Percentiles rank a stretch among this genome's conserved stretches.
phyloP scores from a whole-genome alignment of 2,113 vertebrate genomes.

The Globicephala melas region DNA sequence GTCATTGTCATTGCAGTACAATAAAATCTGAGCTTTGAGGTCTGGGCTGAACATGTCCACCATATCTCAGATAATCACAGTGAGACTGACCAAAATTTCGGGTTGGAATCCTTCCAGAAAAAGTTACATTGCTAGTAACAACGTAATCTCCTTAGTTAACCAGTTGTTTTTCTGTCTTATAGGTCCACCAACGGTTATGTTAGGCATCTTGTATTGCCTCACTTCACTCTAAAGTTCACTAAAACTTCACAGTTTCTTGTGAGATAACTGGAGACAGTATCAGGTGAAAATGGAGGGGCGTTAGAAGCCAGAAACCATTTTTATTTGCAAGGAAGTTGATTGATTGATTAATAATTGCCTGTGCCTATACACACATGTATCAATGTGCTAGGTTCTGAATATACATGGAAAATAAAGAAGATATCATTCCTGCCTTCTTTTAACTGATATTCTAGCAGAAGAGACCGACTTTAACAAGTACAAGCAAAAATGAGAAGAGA shows the following conservation, averaged over 20 bases:
- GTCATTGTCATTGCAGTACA: background rate
- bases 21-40: background rate
- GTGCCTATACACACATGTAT: background rate
- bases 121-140: background rate
- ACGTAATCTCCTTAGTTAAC: background rate
- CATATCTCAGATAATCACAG: background rate
- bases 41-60: background rate
- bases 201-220: background rate
- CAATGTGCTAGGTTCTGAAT: background rate
- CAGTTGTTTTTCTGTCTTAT: background rate
- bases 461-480: background rate
- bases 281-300: background rate
- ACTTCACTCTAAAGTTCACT: background rate
- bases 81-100: background rate
- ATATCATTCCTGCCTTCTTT: background rate
- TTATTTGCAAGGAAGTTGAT: background rate
- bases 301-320: background rate
- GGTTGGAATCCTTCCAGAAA: background rate
- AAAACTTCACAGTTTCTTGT: background rate
- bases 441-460: background rate
- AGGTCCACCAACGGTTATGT: background rate
- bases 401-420: background rate
- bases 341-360: background rate
- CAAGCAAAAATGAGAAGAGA: background rate
- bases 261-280: background rate